These are phyloP conservation scores for Philhelius pedissequus DNA, from an alignment of 2,888 invertebrate genomes.

Conservation along the genomic window DNA sequence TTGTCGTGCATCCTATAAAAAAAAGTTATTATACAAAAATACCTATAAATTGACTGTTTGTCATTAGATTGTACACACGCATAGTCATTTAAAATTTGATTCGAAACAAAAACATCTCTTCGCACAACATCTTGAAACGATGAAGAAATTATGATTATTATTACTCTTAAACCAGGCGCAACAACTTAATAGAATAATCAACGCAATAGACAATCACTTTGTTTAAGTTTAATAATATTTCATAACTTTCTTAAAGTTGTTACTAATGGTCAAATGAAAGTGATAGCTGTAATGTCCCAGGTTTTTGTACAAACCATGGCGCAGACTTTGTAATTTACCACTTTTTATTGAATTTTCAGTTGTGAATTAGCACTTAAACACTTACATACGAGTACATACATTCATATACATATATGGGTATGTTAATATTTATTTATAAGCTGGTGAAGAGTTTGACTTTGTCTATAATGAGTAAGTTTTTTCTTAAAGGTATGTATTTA, in stretches of 20 bases:
- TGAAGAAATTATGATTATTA: slow-evolving; percentile 42
- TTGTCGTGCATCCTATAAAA: neutral
- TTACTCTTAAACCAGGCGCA: slow-evolving; percentile 10
- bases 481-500: too few relatives aligned
- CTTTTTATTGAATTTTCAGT: slow-evolving; percentile 5
- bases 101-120: neutral
- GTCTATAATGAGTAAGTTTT: too few relatives aligned
- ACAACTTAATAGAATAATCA: slow-evolving; percentile 21
- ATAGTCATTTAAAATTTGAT: neutral
- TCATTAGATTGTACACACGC: neutral
- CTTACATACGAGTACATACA: too few relatives aligned
- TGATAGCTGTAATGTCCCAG: slow-evolving; percentile 32
- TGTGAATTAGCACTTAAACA: slow-evolving; percentile 2
- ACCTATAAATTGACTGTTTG: neutral
- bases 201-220: slow-evolving; percentile 14
- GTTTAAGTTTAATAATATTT: slow-evolving; percentile 1
- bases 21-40: neutral
- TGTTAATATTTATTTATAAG: too few relatives aligned
- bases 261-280: slow-evolving; percentile 51
- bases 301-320: neutral
- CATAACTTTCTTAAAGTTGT: slow-evolving; percentile 42
- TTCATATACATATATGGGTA: too few relatives aligned
- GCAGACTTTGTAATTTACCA: neutral
- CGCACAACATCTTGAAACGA: slow-evolving; percentile 6
- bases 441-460: too few relatives aligned